phyloP scores from a whole-genome alignment of 2,113 vertebrate genomes.

The Lycaon pictus region DNA sequence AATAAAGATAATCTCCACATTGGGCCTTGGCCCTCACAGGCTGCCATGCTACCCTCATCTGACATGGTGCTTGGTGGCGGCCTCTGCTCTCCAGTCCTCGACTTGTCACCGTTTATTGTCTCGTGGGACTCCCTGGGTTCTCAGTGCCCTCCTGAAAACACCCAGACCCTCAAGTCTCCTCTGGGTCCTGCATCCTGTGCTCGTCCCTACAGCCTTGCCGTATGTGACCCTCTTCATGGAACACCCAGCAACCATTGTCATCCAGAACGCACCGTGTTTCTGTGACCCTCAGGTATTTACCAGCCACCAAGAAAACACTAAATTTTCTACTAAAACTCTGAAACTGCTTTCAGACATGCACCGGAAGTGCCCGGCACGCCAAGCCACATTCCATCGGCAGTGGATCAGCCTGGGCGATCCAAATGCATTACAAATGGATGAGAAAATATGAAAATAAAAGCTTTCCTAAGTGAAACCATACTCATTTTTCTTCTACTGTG shows the following conservation, averaged over 20 bases:
- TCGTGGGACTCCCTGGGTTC: rapidly evolving
- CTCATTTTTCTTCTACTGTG: not conserved
- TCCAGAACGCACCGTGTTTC: not conserved
- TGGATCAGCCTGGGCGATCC: not conserved
- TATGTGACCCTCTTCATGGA: rapidly evolving
- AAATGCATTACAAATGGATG: not conserved
- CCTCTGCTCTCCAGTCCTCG: not conserved
- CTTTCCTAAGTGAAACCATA: conserved; percentile 6
- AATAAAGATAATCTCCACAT: not conserved
- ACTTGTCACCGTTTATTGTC: not conserved
- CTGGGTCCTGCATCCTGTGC: not conserved
- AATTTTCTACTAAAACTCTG: not conserved
- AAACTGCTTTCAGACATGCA: not conserved
- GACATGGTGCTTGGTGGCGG: rapidly evolving
- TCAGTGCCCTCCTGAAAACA: not conserved
- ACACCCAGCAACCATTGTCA: rapidly evolving
- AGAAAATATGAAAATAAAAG: not conserved
- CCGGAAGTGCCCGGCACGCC: not conserved
- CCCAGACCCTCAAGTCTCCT: not conserved
- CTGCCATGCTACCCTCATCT: rapidly evolving
- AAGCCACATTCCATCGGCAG: not conserved
- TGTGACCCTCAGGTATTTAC: not conserved
- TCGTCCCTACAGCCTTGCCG: not conserved
- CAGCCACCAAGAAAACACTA: not conserved
- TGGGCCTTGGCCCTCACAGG: rapidly evolving